A percentile compares a stretch with the other conserved stretches of the same genome.
phyloP scores from a whole-genome alignment of 2,888 invertebrate species.

The Phorcus lineatus region DNA sequence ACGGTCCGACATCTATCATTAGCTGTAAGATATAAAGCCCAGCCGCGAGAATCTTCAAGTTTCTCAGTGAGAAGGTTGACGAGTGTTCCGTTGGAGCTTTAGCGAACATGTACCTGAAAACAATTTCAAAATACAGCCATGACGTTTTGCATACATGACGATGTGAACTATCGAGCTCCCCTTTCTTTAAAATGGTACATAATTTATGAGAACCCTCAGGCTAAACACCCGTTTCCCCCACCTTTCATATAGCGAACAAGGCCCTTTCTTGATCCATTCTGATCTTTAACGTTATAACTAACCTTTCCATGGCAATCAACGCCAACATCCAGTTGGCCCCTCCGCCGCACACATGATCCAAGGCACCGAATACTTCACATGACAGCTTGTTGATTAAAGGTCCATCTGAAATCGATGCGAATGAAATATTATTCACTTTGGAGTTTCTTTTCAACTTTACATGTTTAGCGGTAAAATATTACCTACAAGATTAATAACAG shows the following conservation, averaged over 20 bases:
- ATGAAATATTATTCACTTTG: too few species aligned
- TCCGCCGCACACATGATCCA: neutral
- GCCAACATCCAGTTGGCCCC: neutral
- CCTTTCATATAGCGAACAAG: too few species aligned
- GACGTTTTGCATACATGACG: too few species aligned
- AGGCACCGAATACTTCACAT: neutral
- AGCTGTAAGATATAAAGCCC: neutral
- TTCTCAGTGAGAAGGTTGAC: neutral
- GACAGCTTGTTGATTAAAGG: neutral
- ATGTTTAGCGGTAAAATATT: too few species aligned
- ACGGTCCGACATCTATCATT: neutral
- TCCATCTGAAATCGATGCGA: neutral
- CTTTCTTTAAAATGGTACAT: too few species aligned
- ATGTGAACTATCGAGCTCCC: too few species aligned
- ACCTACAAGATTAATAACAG: too few species aligned
- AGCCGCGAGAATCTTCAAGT: neutral
- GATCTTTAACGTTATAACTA: neutral
- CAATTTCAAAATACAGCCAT: too few species aligned
- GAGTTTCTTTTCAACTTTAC: too few species aligned
- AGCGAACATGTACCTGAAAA: neutral
- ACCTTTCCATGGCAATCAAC: neutral
- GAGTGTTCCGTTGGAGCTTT: neutral
- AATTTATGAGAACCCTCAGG: too few species aligned
- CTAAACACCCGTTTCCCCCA: too few species aligned
- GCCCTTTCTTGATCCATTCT: too few species aligned